These are phyloP conservation scores for Diadegma fenestrale DNA, from an alignment of 2,888 invertebrate species.

Conservation along the genomic window DNA sequence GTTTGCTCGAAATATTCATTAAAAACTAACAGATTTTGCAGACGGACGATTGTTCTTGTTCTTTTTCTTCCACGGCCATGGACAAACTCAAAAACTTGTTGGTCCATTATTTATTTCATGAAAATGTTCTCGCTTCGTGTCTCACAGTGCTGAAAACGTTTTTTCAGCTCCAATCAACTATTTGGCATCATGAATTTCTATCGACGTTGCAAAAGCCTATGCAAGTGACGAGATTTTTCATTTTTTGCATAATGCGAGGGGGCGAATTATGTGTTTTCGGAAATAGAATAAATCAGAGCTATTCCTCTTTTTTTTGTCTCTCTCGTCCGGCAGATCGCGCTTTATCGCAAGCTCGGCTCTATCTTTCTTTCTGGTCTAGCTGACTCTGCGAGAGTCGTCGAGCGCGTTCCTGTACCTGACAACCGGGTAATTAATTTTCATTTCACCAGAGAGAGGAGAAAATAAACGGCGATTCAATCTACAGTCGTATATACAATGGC, in stretches of 20 bases:
- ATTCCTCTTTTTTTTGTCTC: slow-evolving; percentile 61
- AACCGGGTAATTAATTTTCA: slow-evolving; percentile 83
- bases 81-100: neutral
- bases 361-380: slow-evolving; percentile 7
- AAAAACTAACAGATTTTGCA: neutral
- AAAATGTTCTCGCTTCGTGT: neutral
- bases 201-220: slow-evolving; percentile 42
- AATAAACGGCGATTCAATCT: slow-evolving; percentile 79
- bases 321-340: slow-evolving; percentile 41
- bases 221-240: slow-evolving; percentile 31
- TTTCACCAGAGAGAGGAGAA: slow-evolving; percentile 76
- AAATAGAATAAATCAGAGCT: slow-evolving; percentile 71
- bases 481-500: slow-evolving; percentile 12
- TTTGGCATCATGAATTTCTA: slow-evolving; percentile 23
- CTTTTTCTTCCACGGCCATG: neutral
- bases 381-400: slow-evolving; percentile 68
- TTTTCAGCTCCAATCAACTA: slow-evolving; percentile 8
- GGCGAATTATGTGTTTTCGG: slow-evolving; percentile 69
- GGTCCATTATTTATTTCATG: neutral
- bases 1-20: slow-evolving; percentile 1
- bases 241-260: slow-evolving; percentile 23
- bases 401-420: slow-evolving; percentile 80
- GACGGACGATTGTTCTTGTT: neutral
- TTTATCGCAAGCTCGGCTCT: slow-evolving; percentile 36
- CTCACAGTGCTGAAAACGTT: neutral